phyloP scores from a whole-genome alignment of 2,797 vertebrate species.

The Danio choprae region DNA sequence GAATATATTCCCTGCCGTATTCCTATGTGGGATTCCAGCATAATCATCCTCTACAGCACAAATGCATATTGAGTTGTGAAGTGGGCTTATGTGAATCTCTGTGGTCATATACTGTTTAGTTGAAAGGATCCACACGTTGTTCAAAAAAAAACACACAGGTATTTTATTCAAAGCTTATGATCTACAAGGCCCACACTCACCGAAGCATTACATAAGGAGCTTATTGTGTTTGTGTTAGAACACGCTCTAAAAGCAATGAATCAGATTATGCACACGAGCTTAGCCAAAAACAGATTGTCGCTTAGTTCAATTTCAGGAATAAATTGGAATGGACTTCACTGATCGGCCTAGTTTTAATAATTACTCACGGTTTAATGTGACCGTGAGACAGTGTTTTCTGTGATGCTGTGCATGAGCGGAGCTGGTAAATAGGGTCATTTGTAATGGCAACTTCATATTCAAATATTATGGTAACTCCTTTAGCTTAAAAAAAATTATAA shows the following conservation, averaged over 20 bases:
- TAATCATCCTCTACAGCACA: constrained; percentile 7
- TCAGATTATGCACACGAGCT: constrained; percentile 62
- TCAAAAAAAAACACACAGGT: constrained; percentile 24
- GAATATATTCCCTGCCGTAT: constrained; percentile 5
- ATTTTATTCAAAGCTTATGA: constrained; percentile 57
- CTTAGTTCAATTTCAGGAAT: constrained; percentile 44
- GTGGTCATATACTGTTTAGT: constrained; percentile 21
- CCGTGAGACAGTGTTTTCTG: background rate
- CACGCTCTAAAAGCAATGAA: constrained; percentile 58
- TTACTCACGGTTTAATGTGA: background rate
- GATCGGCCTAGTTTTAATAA: background rate
- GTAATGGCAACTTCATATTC: too few species aligned
- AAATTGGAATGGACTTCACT: constrained; percentile 19
- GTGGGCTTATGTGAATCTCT: constrained; percentile 27
- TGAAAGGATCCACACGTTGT: constrained; percentile 40
- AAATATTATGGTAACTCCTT: too few species aligned
- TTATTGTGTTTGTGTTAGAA: constrained; percentile 58
- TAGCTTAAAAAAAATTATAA: too few species aligned
- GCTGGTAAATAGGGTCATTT: background rate
- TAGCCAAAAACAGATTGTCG: constrained; percentile 59
- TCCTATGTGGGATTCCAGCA: background rate
- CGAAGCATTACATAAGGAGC: constrained; percentile 65
- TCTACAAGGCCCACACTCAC: constrained; percentile 52
- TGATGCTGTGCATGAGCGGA: background rate
- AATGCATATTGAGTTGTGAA: constrained; percentile 22